Evolutionary conservation across 2,797 vertebrate species (phyloP).

Genomic region (Adelosebastes latens): DNA sequence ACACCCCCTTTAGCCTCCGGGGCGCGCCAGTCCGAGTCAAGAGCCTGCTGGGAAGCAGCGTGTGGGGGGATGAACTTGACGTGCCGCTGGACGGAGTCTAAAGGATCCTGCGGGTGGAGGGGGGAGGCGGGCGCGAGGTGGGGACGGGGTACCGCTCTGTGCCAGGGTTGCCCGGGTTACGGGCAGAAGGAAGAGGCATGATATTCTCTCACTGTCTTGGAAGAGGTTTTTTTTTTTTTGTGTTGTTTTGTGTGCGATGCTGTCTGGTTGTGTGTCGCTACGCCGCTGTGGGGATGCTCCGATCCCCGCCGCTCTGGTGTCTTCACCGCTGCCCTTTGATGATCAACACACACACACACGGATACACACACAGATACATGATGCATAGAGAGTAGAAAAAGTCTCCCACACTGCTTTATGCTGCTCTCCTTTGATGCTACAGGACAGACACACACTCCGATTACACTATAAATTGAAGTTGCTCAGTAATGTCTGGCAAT

Average conservation of each 20-base stretch:
- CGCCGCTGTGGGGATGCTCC: conserved; percentile 67
- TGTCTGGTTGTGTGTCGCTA: conserved; percentile 69
- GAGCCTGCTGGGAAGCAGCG: conserved; percentile 82
- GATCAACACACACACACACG: conserved; percentile 19
- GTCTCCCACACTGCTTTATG: conserved; percentile 21
- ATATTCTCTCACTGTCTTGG: conserved; percentile 65
- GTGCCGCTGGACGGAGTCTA: conserved; percentile 85
- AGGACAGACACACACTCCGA: conserved; percentile 35
- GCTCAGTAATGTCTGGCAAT: conserved; percentile 66
- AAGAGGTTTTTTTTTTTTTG: conserved; percentile 15
- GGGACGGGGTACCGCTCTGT: conserved; percentile 55
- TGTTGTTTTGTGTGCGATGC: conserved; percentile 54
- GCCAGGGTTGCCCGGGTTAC: conserved; percentile 89
- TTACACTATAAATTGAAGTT: conserved; percentile 47
- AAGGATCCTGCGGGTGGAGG: conserved; percentile 65
- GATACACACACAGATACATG: conserved; percentile 15
- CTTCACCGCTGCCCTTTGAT: conserved; percentile 77
- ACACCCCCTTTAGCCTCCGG: conserved; percentile 70
- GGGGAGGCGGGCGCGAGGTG: conserved; percentile 34
- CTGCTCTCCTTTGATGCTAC: conserved; percentile 61
- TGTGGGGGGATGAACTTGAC: conserved; percentile 82
- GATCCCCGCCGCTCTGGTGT: conserved; percentile 72
- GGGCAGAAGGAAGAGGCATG: conserved; percentile 80
- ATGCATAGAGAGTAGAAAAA: conserved; percentile 12
- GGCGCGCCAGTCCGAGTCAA: conserved; percentile 80